phyloP scores from a whole-genome alignment of 1,140 invertebrate genomes.

The Neodiprion fabricii region DNA sequence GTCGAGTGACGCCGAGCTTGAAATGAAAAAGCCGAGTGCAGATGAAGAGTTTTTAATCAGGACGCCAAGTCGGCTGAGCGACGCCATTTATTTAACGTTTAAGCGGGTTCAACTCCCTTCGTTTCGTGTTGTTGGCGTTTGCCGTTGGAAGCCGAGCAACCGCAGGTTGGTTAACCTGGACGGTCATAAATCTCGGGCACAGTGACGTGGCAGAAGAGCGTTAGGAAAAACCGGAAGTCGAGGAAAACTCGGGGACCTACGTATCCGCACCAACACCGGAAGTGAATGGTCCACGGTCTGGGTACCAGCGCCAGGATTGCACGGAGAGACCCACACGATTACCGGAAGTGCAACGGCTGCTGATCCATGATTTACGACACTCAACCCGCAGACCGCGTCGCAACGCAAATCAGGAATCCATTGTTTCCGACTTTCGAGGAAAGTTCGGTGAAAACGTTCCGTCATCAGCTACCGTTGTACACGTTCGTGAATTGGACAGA shows the following conservation, averaged over 20 bases:
- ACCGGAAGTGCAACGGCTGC: slow-evolving; percentile 13
- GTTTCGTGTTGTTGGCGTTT: neutral
- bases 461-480: no score
- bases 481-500: no score
- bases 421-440: neutral
- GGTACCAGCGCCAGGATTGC: neutral
- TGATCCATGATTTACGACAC: slow-evolving; percentile 25
- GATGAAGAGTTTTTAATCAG: neutral
- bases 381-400: slow-evolving; percentile 10
- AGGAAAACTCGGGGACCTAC: slow-evolving; percentile 5
- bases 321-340: neutral
- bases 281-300: neutral
- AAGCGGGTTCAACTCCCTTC: neutral
- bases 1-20: no score
- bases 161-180: neutral
- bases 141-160: neutral
- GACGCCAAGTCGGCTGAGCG: neutral
- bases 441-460: neutral
- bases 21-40: neutral
- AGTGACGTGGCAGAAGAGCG: neutral
- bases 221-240: slow-evolving; percentile 13
- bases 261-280: slow-evolving; percentile 6
- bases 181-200: neutral
- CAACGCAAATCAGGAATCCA: slow-evolving; percentile 4
- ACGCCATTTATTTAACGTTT: slow-evolving; percentile 2